Base-by-base conservation (phyloP, 2,888 invertebrate species). In the Thera obeliscata region DNA sequence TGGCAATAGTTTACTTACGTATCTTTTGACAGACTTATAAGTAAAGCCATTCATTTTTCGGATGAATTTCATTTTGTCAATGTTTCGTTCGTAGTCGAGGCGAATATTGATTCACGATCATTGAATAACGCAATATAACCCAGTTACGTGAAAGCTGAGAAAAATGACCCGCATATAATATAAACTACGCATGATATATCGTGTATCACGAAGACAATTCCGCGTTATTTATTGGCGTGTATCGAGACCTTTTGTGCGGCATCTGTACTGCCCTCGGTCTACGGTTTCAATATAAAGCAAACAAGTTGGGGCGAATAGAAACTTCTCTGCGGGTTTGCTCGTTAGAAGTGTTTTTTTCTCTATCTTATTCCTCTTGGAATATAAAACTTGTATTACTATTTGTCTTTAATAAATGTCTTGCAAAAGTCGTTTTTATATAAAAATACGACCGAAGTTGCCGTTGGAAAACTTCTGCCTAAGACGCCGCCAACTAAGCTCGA, bases 251-350 rank as follows among this genome's bases (percentile, higher is more conserved):
- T 81, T 83, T 79, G 80, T 78, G 81, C 69, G 82, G 80, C 87
- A 86, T 86, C 82, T 86, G 87, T 75, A 2, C 8, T 8, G 52
- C 73, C 80, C 82, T 82, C 76, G 76, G 73, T 76, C 74, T 73
- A 72, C 76, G 41, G 81, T 90, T 90, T 90, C 89, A 91, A 91
- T 90, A 90, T 88, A 86, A 81, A 81, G 56, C 12, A 22, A 56
- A 82, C 81, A 82, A 88, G 88, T 84, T 89, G 87, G 76, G 80
- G 79, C 81, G 87, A 90, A 85, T 88, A 87, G 74, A 78, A 89
- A 90, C 87, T 90, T 90, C 84, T 86, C 83, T 81, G 81, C 77
- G 78, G 77, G 82, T 74, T 81, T 86, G 83, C 88, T 87, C 87
- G 87, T 89, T 89, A 89, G 89, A 90, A 88, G 88, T 87, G 88